phyloP scores from a whole-genome alignment of 2,113 vertebrate species.

The Steatornis caripensis region DNA sequence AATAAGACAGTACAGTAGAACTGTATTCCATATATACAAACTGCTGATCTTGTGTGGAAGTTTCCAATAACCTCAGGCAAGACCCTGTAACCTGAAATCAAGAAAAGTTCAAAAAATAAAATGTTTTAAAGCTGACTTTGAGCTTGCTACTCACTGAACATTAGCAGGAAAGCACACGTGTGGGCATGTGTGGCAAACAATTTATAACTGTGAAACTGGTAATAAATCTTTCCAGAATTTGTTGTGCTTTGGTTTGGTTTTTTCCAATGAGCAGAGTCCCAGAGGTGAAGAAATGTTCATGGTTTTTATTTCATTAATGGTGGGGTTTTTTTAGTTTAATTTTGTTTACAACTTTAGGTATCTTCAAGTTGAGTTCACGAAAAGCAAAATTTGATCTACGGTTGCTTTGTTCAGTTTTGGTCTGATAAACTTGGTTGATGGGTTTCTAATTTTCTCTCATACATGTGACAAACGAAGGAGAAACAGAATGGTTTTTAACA shows the following conservation, averaged over 20 bases:
- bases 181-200: not conserved
- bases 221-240: not conserved
- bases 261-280: not conserved
- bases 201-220: not conserved
- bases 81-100: not conserved
- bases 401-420: not conserved
- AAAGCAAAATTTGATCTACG: not conserved
- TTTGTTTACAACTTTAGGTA: not conserved
- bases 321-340: not conserved
- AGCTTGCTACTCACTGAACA: not conserved
- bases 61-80: not conserved
- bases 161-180: not conserved
- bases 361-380: not conserved
- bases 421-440: not conserved
- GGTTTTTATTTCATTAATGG: not conserved
- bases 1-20: not conserved
- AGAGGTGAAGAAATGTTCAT: not conserved
- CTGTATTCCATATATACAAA: not conserved
- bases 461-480: not conserved
- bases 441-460: not conserved
- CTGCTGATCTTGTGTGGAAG: not conserved
- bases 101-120: not conserved
- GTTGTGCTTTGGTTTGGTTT: not conserved
- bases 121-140: not conserved
- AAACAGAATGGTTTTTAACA: not conserved